Base-by-base conservation (phyloP, 2,888 invertebrate genomes). In the Melanchra persicariae region DNA sequence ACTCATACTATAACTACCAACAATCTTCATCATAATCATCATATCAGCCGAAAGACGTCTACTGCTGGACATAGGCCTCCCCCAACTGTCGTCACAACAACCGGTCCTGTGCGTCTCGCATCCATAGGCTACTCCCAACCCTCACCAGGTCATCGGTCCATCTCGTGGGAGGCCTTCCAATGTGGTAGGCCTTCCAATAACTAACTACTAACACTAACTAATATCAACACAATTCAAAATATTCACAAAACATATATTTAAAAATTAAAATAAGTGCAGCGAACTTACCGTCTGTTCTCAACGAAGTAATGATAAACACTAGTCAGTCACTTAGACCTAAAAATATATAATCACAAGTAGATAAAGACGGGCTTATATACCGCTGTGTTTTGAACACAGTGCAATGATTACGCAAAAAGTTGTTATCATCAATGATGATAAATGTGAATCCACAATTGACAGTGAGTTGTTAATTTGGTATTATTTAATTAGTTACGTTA, bases 231-330 rank as follows among this genome's bases (percentile, higher is more conserved):
- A n/a, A n/a, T n/a, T n/a, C n/a, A n/a, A n/a, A n/a, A n/a, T n/a
- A n/a, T n/a, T n/a, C n/a, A n/a, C n/a, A 6, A 7, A 12, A 22
- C 19, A 45, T 47, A 37, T 49, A 73, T 40, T 34, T 26, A 34
- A 3, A n/a, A n/a, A 45, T 54, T 30, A 5, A 34, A 71, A 34
- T 34, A 22, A 10, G 2, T 15, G 3, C 24, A 43, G 8, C 43
- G 0, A 22, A 73, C 72, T 77, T 37, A 73, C 72, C 72, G 70
- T 17, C 34, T 51, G 37, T 12, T 37, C 26, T 57, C 19, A 49
- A 37, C 34, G 7, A 43, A 49, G 34, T 6, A 22, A 26, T 22
- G 26, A 17, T 22, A 43, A 15, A 19, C 6, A 77, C 70, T 72
- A 9, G 19, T 4, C 15, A 1, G 12, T 19, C 17, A 26, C 10